Base-by-base conservation (phyloP, 2,113 vertebrate species). In the Toxotes chatareus region DNA sequence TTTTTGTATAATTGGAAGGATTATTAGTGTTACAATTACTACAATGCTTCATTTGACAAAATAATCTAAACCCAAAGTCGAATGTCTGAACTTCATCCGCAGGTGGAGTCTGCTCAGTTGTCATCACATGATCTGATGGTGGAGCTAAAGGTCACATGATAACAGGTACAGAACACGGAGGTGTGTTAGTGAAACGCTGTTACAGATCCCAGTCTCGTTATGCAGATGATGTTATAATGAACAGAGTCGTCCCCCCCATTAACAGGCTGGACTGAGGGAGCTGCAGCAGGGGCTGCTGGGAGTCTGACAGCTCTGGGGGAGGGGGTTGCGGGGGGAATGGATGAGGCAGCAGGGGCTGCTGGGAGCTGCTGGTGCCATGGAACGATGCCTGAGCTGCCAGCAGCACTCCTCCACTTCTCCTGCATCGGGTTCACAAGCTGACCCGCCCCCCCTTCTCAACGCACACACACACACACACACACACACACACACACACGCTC, bases 371-470 rank as follows among this genome's bases (percentile, higher is more conserved):
- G 89, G 86, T 91, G 83, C 73, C 66, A 71, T 84, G 84, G 92
- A 92, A 76, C 59, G 84, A 83, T 79, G 85, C 86, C 88, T 86
- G 81, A 70, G 49, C 67, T 17, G 23, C 79, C 84, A 84, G 85
- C 72, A 84, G 85, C 72, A n/a, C 90, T 84, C 82, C 74, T 82
- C 73, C 85, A 76, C 73, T 83, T 65, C 85, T 88, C 66, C 82
- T 82, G 76, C 65, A 72, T 82, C 63, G 87, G 75, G 79, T n/a
- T n/a, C 83, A 85, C 91, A 91, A 91, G 79, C 89, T 91, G 89
- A 73, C 68, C 75, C 59, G 62, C 49, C 47, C 27, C 34, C 14
- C 3, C 4, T 27, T 27, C 27, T 27, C 27, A 27, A 27, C 27
- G 27, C 27, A 27, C 27, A 7, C 69, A 21, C 66, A 27, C 49